phyloP scores from a whole-genome alignment of 2,888 invertebrate genomes.

The Meliscaeva auricollis region DNA sequence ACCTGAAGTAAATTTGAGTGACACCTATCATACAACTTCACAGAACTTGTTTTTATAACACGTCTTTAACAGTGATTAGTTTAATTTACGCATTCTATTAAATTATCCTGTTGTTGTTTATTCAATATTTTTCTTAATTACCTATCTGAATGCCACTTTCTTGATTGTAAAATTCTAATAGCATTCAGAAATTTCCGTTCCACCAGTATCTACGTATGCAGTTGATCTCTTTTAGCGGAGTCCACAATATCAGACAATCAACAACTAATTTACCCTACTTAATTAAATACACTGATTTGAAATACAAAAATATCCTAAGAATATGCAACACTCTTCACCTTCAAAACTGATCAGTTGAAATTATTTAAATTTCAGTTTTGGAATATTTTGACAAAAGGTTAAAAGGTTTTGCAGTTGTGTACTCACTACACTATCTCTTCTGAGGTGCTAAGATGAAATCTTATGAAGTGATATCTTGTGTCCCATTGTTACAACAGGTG shows the following conservation, averaged over 20 bases:
- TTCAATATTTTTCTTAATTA: background rate
- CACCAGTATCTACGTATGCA: too few relatives aligned
- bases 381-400: background rate
- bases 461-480: background rate
- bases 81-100: slow-evolving; percentile 22
- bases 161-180: background rate
- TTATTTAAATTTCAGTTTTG: background rate
- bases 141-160: background rate
- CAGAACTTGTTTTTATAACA: slow-evolving; percentile 19
- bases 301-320: slow-evolving; percentile 2
- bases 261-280: slow-evolving; percentile 47
- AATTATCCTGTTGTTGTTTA: background rate
- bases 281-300: too few relatives aligned
- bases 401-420: background rate
- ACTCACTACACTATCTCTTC: background rate
- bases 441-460: background rate
- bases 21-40: background rate
- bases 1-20: background rate
- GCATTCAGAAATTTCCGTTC: background rate
- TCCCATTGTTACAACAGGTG: slow-evolving; percentile 21
- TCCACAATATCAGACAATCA: slow-evolving; percentile 16
- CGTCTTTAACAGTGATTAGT: background rate
- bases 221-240: background rate
- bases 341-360: background rate
- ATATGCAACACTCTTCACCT: slow-evolving; percentile 1